phyloP scores from a whole-genome alignment of 53 echinoderm and acorn worm genomes.

The Pentamera pediparva region DNA sequence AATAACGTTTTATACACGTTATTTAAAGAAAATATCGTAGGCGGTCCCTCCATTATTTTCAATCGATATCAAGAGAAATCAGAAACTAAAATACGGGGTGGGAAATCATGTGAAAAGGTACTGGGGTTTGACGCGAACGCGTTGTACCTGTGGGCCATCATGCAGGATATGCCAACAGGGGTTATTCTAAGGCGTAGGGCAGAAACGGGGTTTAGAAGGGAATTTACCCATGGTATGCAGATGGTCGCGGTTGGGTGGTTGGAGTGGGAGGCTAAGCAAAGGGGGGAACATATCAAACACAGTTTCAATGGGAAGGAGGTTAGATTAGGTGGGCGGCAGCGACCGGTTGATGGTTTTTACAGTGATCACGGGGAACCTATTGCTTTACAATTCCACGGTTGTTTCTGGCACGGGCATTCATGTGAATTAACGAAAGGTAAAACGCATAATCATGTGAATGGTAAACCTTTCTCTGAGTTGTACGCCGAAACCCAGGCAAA shows the following conservation, averaged over 20 bases:
- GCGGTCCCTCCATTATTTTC: conserved; percentile 50
- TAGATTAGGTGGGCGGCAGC: neutral
- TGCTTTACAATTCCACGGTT: too few species aligned
- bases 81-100: conserved; percentile 37
- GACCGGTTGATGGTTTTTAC: neutral
- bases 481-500: conserved; percentile 6
- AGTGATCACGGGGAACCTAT: neutral
- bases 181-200: too few species aligned
- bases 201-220: too few species aligned
- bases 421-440: too few species aligned
- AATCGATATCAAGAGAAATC: conserved; percentile 37
- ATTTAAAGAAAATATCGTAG: conserved; percentile 43
- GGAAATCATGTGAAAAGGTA: conserved; percentile 41
- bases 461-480: conserved; percentile 2
- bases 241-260: too few species aligned
- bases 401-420: too few species aligned
- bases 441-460: neutral
- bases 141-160: too few species aligned
- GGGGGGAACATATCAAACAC: too few species aligned
- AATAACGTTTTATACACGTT: conserved; percentile 36
- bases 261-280: too few species aligned
- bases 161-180: too few species aligned
- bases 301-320: neutral
- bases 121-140: too few species aligned
- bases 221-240: too few species aligned